A percentile compares a stretch with the other conserved stretches of the same genome.
Conservation (phyloP, 1,140 invertebrate species). For the Daktulosphaira vitifoliae region DNA sequence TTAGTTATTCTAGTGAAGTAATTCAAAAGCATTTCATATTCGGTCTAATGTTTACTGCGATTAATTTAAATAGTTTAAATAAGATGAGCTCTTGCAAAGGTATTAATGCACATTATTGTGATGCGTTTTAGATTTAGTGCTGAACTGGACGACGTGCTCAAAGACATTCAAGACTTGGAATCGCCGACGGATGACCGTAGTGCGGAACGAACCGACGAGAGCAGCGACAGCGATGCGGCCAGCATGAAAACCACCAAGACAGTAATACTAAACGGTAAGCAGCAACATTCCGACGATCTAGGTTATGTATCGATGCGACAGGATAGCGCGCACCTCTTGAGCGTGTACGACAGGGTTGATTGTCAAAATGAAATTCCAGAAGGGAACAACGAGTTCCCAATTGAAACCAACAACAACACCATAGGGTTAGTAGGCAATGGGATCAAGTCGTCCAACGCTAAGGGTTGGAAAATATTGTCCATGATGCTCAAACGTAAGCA, state of each 20-base stretch:
- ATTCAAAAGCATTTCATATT: too few species aligned
- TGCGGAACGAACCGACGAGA: slow-evolving; percentile 20
- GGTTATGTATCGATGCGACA: slow-evolving; percentile 17
- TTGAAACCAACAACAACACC: slow-evolving; percentile 16
- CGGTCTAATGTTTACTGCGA: too few species aligned
- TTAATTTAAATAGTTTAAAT: too few species aligned
- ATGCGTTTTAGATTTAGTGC: slow-evolving; percentile 43
- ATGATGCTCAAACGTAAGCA: slow-evolving; percentile 25
- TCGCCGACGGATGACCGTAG: slow-evolving; percentile 41
- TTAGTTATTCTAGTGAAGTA: too few species aligned
- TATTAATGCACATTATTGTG: neutral
- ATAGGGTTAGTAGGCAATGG: neutral
- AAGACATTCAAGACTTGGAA: slow-evolving; percentile 47
- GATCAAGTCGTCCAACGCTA: neutral
- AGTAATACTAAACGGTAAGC: slow-evolving; percentile 18
- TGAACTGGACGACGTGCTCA: slow-evolving; percentile 46
- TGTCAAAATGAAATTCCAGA: neutral
- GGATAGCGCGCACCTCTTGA: slow-evolving; percentile 17
- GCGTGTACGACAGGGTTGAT: slow-evolving; percentile 10
- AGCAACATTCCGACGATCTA: slow-evolving; percentile 5
- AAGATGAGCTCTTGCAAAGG: too few species aligned
- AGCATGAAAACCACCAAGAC: slow-evolving; percentile 27
- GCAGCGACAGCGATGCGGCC: slow-evolving; percentile 26
- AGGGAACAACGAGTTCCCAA: neutral
- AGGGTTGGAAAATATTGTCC: slow-evolving; percentile 1